These are phyloP conservation scores for Coregonus suidteri DNA, from an alignment of 2,797 vertebrate species.

Conservation along the genomic window DNA sequence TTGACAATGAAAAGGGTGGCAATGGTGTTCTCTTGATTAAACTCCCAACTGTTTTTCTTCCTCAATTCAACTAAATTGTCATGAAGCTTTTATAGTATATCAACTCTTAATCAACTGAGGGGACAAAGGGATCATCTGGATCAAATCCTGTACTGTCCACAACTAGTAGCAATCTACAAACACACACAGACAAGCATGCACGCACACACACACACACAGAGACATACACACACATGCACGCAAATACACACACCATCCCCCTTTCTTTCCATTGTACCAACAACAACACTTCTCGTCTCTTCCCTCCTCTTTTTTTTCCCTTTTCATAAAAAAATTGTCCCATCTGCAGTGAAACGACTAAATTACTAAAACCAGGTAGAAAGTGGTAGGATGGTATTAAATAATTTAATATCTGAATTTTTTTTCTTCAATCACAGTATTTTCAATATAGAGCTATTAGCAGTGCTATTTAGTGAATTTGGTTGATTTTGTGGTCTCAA, in stretches of 20 bases:
- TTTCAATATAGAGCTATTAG: no score
- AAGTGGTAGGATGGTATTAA: no score
- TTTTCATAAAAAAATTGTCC: no score
- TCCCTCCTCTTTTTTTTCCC: neutral
- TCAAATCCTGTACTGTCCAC: no score
- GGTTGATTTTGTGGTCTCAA: no score
- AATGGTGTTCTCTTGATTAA: neutral
- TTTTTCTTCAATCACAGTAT: no score
- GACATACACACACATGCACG: conserved; percentile 12
- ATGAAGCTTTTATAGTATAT: neutral
- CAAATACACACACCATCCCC: conserved; percentile 22
- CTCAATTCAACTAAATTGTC: neutral
- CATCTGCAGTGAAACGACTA: no score
- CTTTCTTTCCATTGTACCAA: neutral
- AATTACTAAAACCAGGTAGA: no score
- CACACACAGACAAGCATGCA: neutral
- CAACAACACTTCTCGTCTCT: neutral
- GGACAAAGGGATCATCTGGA: neutral
- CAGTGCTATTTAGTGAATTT: no score
- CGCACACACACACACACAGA: neutral
- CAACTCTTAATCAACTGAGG: neutral
- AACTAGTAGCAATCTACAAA: neutral
- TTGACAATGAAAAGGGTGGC: no score
- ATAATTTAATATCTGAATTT: no score
- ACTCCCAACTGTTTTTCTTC: neutral